Conservation (phyloP, 2,113 vertebrate genomes). For the Malaclemys terrapin region DNA sequence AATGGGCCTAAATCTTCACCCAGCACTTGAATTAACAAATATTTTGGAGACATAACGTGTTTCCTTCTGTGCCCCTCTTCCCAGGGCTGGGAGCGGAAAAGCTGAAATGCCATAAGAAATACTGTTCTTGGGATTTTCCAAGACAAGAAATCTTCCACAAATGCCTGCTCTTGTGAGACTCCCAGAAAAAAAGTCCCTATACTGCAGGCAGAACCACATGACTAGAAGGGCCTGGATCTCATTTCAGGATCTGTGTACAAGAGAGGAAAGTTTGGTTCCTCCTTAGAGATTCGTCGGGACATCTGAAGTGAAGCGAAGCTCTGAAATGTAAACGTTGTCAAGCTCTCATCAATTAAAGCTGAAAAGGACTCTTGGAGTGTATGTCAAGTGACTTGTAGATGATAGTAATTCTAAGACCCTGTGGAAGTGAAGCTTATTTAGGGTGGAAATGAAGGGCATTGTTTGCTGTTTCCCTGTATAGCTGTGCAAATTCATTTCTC, state of each 20-base stretch:
- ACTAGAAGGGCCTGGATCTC: neutral
- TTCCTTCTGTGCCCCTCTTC: neutral
- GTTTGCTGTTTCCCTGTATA: neutral
- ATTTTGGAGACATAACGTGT: neutral
- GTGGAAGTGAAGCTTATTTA: neutral
- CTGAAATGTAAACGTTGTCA: neutral
- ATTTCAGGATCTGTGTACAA: neutral
- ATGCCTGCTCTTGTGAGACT: neutral
- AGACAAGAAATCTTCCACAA: neutral
- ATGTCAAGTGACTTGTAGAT: neutral
- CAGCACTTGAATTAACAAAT: neutral
- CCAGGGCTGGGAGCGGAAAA: neutral
- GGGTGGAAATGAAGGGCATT: neutral
- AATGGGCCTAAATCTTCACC: neutral
- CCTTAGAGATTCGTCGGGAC: neutral
- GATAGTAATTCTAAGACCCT: neutral
- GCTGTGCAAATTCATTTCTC: neutral
- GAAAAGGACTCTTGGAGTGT: neutral
- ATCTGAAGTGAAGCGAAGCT: neutral
- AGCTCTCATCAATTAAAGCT: neutral
- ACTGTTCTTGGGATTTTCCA: neutral
- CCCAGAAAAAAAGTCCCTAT: neutral
- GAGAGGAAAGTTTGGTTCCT: neutral
- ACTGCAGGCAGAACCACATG: neutral
- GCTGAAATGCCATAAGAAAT: neutral